Conservation (phyloP, 2,888 invertebrate species). For the Drosophila monieri region DNA sequence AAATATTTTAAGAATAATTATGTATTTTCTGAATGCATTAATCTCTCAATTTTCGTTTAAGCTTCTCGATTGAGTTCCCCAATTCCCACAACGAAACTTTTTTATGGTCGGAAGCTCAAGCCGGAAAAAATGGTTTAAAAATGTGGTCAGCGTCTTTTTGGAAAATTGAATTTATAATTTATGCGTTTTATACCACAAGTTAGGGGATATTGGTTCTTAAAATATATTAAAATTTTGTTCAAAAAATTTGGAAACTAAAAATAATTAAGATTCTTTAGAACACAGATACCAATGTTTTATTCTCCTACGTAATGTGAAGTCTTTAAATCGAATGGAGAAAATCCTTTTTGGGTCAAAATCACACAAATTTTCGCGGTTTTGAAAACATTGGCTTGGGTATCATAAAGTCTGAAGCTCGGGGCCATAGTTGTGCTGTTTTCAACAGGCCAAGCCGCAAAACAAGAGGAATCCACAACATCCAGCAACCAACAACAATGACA, state of each 20-base stretch:
- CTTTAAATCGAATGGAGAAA: background rate
- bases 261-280: no score
- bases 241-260: no score
- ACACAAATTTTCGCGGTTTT: background rate
- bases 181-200: constrained; percentile 49
- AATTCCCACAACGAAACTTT: background rate
- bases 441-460: constrained; percentile 15
- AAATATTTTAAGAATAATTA: constrained; percentile 12
- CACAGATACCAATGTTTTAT: background rate
- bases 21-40: background rate
- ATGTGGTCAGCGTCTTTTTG: constrained; percentile 39
- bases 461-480: constrained; percentile 25
- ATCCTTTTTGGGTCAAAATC: background rate
- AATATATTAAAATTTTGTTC: background rate
- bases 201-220: background rate
- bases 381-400: constrained; percentile 24
- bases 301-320: background rate
- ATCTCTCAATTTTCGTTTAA: constrained; percentile 11
- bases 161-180: constrained; percentile 63
- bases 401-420: constrained; percentile 26
- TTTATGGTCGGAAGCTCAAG: background rate
- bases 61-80: background rate
- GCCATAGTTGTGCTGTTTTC: constrained; percentile 28
- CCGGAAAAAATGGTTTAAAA: constrained; percentile 24
- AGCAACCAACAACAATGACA: constrained; percentile 22